These are phyloP conservation scores for Calameuta idolon DNA, from an alignment of 2,888 invertebrate species.

Conservation along the genomic window DNA sequence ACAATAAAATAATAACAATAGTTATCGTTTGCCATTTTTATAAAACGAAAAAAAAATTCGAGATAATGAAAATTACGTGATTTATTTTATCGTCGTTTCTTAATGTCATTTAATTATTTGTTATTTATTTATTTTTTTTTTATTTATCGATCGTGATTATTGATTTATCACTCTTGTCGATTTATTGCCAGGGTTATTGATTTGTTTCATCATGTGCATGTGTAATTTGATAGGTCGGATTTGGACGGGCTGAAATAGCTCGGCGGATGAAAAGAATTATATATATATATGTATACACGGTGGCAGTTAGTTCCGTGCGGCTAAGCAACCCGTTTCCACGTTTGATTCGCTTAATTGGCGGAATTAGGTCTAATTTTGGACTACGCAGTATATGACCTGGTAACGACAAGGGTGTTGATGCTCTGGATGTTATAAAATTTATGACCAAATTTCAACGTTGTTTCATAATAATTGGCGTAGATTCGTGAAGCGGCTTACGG, in stretches of 20 bases:
- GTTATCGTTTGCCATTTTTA: too few species aligned
- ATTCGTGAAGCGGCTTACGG: constrained; percentile 14
- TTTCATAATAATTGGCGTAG: constrained; percentile 21
- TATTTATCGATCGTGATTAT: too few species aligned
- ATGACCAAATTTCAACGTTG: constrained; percentile 21
- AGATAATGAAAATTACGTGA: too few species aligned
- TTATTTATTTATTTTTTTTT: too few species aligned
- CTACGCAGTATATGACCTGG: constrained; percentile 10
- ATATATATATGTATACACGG: background rate
- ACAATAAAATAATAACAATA: too few species aligned
- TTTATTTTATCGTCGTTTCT: too few species aligned
- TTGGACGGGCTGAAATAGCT: background rate
- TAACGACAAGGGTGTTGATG: constrained; percentile 20
- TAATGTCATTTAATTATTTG: too few species aligned
- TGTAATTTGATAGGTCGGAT: background rate
- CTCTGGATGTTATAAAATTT: constrained; percentile 21
- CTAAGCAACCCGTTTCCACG: background rate
- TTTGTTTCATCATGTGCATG: too few species aligned
- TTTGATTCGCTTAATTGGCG: constrained; percentile 14
- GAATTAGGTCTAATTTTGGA: constrained; percentile 23
- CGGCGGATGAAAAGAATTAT: constrained; percentile 7
- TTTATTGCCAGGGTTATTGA: too few species aligned
- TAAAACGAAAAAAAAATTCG: too few species aligned
- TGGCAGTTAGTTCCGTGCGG: background rate
- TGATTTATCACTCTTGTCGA: too few species aligned